phyloP scores from a whole-genome alignment of 2,797 vertebrate species.

The Glossophaga mutica region DNA sequence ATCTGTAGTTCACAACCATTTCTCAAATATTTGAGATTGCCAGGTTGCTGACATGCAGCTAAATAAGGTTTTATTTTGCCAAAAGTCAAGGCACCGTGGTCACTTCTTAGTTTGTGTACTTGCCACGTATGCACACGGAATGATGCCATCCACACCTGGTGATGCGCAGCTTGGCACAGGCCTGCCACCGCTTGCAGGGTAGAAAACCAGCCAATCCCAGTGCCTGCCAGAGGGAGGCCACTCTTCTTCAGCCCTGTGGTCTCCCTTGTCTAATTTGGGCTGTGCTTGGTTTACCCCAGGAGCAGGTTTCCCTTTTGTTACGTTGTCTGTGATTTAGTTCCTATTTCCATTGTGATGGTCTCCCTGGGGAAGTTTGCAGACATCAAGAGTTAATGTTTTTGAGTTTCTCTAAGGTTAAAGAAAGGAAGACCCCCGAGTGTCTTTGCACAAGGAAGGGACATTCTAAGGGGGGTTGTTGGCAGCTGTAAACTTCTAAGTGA shows the following conservation, averaged over 20 bases:
- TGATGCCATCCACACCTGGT: background rate
- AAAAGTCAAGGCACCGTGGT: background rate
- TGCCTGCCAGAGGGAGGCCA: background rate
- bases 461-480: background rate
- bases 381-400: background rate
- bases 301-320: background rate
- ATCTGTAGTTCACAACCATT: background rate
- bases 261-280: background rate
- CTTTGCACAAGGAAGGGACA: background rate
- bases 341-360: background rate
- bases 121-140: background rate
- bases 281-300: background rate
- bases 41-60: background rate
- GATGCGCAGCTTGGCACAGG: background rate
- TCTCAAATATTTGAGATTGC: background rate
- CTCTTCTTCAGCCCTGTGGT: background rate
- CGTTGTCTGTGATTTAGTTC: background rate
- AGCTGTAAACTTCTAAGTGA: background rate
- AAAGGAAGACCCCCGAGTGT: background rate
- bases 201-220: background rate
- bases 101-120: background rate
- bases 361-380: background rate
- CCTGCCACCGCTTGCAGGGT: background rate
- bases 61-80: background rate
- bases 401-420: conserved; percentile 10